These are phyloP conservation scores for Sycobia sp. DNA, from an alignment of 1,140 invertebrate species.

Conservation along the genomic window DNA sequence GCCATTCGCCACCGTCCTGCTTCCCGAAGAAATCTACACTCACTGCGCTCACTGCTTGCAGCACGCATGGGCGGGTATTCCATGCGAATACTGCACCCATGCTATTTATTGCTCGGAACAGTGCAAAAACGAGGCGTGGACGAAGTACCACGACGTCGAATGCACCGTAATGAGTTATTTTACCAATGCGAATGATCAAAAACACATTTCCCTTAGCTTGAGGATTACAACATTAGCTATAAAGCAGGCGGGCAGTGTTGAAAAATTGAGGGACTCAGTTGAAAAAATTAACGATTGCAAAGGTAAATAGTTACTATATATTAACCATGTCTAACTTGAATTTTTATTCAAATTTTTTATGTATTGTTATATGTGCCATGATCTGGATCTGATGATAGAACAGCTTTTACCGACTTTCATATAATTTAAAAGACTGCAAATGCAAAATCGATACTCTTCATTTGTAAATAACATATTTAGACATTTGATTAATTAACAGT, in stretches of 20 bases:
- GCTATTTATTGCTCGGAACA: slow-evolving; percentile 72
- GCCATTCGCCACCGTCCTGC: slow-evolving; percentile 71
- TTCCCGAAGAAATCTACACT: slow-evolving; percentile 64
- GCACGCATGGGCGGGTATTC: slow-evolving; percentile 64
- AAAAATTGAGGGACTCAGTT: slow-evolving; percentile 55
- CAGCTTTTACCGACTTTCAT: no score
- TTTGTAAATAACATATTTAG: no score
- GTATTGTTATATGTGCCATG: no score
- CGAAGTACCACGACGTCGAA: slow-evolving; percentile 73
- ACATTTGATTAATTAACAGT: no score
- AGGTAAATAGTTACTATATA: no score
- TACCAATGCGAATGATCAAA: slow-evolving; percentile 64
- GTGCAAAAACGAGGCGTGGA: slow-evolving; percentile 61
- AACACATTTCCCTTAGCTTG: slow-evolving; percentile 66
- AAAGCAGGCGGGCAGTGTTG: slow-evolving; percentile 59
- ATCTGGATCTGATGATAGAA: no score
- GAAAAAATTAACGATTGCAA: slow-evolving; percentile 51
- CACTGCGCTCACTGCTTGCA: slow-evolving; percentile 78
- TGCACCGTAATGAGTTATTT: slow-evolving; percentile 71
- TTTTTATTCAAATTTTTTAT: no score
- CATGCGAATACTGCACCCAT: slow-evolving; percentile 69
- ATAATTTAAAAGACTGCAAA: no score
- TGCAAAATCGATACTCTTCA: no score
- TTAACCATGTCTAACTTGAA: no score
- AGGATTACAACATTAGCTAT: slow-evolving; percentile 67